These are phyloP conservation scores for Synanthedon formicaeformis DNA, from an alignment of 2,888 invertebrate species.

Conservation along the genomic window DNA sequence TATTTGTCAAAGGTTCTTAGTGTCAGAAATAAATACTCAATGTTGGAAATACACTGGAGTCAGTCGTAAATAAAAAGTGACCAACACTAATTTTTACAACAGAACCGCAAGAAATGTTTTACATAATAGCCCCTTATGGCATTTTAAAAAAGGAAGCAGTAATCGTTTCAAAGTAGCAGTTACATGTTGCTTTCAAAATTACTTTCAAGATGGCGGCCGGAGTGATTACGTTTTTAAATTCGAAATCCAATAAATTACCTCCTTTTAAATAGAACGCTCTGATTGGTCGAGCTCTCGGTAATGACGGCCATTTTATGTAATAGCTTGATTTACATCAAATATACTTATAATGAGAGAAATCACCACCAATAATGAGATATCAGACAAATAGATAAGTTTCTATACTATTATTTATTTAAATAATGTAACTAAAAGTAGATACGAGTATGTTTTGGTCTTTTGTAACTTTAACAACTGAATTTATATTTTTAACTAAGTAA, in stretches of 20 bases:
- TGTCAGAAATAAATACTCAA: no score
- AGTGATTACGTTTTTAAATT: constrained; percentile 51
- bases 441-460: no score
- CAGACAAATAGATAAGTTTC: no score
- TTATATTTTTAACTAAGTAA: no score
- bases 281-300: constrained; percentile 45
- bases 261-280: constrained; percentile 38
- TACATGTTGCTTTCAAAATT: constrained; percentile 50
- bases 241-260: constrained; percentile 57
- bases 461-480: no score
- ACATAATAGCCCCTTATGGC: constrained; percentile 5
- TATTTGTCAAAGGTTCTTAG: no score
- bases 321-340: constrained; percentile 67
- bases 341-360: constrained; percentile 5
- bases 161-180: constrained; percentile 27
- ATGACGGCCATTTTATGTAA: constrained; percentile 46
- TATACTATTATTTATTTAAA: no score
- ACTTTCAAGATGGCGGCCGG: constrained; percentile 46
- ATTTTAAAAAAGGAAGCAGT: constrained; percentile 30
- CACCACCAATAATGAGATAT: no score
- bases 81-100: neutral
- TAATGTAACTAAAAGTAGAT: no score
- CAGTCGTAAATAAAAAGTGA: neutral
- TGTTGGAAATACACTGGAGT: no score
- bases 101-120: constrained; percentile 6